Percentiles rank a stretch among this genome's conserved stretches.
These are phyloP conservation scores for Yponomeuta malinellus DNA, from an alignment of 2,888 invertebrate species.

Conservation along the genomic window DNA sequence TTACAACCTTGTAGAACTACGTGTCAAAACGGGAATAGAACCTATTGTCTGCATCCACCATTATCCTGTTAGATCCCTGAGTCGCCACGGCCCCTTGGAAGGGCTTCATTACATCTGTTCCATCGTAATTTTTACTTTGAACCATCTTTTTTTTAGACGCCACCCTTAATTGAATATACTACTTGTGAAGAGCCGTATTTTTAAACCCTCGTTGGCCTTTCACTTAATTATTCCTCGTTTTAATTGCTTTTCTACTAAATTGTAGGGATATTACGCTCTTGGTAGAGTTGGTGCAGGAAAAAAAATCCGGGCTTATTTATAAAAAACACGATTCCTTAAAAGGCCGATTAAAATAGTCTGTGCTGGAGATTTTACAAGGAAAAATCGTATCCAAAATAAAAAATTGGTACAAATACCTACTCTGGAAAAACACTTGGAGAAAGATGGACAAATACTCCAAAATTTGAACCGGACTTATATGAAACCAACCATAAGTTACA, in stretches of 20 bases:
- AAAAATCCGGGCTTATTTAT: too few species aligned
- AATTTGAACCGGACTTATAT: too few species aligned
- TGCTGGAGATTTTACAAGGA: too few species aligned
- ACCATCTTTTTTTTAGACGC: background rate
- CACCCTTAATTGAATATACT: background rate
- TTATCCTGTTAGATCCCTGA: background rate
- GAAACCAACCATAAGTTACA: too few species aligned
- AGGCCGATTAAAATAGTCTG: too few species aligned
- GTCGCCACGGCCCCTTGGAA: background rate
- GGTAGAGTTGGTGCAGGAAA: too few species aligned
- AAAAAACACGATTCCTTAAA: too few species aligned
- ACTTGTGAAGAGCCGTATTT: background rate
- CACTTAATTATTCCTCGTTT: background rate
- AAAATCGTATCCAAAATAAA: too few species aligned
- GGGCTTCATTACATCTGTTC: slow-evolving; percentile 1
- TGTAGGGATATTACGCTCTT: background rate
- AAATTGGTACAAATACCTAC: too few species aligned
- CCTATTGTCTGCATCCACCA: background rate
- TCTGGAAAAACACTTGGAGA: too few species aligned
- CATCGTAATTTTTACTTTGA: background rate
- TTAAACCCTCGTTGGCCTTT: background rate
- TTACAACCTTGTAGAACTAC: background rate
- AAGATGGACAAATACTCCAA: too few species aligned
- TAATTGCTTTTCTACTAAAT: background rate
- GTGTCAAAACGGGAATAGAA: background rate